These are phyloP conservation scores for Platyscapa corneri DNA, from an alignment of 1,140 invertebrate species.

Conservation along the genomic window DNA sequence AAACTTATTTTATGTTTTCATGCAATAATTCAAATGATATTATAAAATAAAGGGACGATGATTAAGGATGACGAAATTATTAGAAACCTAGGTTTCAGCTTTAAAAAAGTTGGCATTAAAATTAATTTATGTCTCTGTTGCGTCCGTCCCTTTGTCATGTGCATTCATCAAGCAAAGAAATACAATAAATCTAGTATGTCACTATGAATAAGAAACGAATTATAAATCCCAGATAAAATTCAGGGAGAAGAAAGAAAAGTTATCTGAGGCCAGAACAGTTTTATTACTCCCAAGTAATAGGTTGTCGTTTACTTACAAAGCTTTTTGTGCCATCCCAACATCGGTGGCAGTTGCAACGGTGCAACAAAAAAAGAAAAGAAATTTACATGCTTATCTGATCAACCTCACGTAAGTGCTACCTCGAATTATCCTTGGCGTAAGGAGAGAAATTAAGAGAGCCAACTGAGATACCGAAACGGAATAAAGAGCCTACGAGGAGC, in stretches of 20 bases:
- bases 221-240: neutral
- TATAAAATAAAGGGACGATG: neutral
- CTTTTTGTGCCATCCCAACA: neutral
- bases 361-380: neutral
- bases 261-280: neutral
- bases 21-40: neutral
- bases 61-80: neutral
- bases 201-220: neutral
- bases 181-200: neutral
- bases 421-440: constrained; percentile 23
- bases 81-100: too few species aligned
- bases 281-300: neutral
- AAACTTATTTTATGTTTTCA: neutral
- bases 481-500: constrained; percentile 6
- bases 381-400: constrained; percentile 40
- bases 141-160: neutral
- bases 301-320: neutral
- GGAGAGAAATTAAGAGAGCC: constrained; percentile 35
- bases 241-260: neutral
- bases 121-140: neutral
- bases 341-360: neutral
- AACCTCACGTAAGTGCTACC: constrained; percentile 16
- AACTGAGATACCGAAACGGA: neutral
- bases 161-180: neutral
- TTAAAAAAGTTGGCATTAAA: too few species aligned